A percentile compares a stretch with the other conserved stretches of the same genome.
Evolutionary conservation across 2,888 invertebrate species (phyloP).

Genomic region (Melanargia galathea): DNA sequence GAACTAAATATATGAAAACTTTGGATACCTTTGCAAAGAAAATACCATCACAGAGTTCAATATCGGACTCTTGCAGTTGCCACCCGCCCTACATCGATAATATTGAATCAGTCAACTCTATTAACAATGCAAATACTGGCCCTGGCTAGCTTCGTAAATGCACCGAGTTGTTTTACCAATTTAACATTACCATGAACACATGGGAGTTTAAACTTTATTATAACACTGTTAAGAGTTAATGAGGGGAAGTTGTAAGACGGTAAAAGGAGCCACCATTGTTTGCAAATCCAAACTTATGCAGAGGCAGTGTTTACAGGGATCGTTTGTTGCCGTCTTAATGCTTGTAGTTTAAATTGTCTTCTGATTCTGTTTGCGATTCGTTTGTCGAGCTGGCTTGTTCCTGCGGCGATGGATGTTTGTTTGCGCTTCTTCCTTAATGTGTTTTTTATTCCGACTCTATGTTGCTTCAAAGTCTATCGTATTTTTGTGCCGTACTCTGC

Average conservation of each 20-base stretch:
- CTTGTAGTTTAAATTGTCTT: constrained; percentile 66
- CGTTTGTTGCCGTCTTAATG: constrained; percentile 71
- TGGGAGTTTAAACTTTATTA: constrained; percentile 40
- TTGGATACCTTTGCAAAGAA: too few relatives aligned
- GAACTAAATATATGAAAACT: too few relatives aligned
- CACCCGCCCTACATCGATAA: constrained; percentile 55
- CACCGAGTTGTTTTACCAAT: constrained; percentile 53
- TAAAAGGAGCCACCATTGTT: constrained; percentile 64
- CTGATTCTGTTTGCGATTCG: constrained; percentile 50
- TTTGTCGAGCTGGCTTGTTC: constrained; percentile 22
- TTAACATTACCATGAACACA: constrained; percentile 5
- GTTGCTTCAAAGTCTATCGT: not conserved
- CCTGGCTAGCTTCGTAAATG: constrained; percentile 67
- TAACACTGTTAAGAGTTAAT: constrained; percentile 18
- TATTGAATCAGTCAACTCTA: constrained; percentile 73
- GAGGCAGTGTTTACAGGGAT: constrained; percentile 69
- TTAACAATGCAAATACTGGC: constrained; percentile 74
- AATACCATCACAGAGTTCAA: not conserved
- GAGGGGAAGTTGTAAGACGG: constrained; percentile 43
- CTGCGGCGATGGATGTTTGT: constrained; percentile 21
- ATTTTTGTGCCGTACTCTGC: not conserved
- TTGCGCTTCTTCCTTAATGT: constrained; percentile 12
- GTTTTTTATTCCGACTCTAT: constrained; percentile 1
- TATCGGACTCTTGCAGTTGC: constrained; percentile 18
- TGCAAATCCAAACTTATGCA: constrained; percentile 73